These are phyloP conservation scores for Rhogogaster chlorosoma DNA, from an alignment of 2,888 invertebrate genomes.

Conservation along the genomic window DNA sequence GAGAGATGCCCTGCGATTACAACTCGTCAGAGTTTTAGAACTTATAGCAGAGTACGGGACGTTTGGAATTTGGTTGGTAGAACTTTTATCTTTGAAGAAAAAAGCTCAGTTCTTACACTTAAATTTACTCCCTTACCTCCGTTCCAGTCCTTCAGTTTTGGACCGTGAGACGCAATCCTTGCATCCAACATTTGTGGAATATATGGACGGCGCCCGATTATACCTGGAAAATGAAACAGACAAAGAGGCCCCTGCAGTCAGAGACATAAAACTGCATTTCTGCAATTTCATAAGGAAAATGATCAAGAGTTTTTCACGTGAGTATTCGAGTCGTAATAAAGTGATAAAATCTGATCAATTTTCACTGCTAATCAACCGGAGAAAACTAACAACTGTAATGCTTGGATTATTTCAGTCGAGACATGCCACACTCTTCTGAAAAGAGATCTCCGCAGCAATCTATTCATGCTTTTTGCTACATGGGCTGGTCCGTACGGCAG, in stretches of 20 bases:
- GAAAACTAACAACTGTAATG: conserved; percentile 19
- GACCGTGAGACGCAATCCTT: conserved; percentile 91
- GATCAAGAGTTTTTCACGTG: conserved; percentile 95
- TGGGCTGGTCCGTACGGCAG: conserved; percentile 96
- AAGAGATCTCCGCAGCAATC: conserved; percentile 90
- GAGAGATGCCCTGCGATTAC: conserved; percentile 94
- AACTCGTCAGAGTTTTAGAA: conserved; percentile 94
- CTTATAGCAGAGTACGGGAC: conserved; percentile 95
- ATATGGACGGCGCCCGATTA: conserved; percentile 95
- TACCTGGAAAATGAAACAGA: conserved; percentile 97
- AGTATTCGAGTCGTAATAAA: conserved; percentile 74
- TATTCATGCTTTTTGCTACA: conserved; percentile 95
- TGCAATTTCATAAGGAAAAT: conserved; percentile 96
- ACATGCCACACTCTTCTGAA: conserved; percentile 91
- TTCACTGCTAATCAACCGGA: background rate
- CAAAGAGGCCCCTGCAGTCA: conserved; percentile 92
- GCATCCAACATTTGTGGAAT: conserved; percentile 94
- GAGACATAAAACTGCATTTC: conserved; percentile 95
- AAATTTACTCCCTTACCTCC: conserved; percentile 28
- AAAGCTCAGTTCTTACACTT: conserved; percentile 41
- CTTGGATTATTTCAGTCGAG: conserved; percentile 86
- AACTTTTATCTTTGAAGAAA: background rate
- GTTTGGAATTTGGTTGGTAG: conserved; percentile 82
- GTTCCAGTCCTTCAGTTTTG: conserved; percentile 87
- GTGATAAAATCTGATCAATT: conserved; percentile 33